Conservation (phyloP, 2,797 vertebrate species). For the Xiphorhynchus erythropygius region DNA sequence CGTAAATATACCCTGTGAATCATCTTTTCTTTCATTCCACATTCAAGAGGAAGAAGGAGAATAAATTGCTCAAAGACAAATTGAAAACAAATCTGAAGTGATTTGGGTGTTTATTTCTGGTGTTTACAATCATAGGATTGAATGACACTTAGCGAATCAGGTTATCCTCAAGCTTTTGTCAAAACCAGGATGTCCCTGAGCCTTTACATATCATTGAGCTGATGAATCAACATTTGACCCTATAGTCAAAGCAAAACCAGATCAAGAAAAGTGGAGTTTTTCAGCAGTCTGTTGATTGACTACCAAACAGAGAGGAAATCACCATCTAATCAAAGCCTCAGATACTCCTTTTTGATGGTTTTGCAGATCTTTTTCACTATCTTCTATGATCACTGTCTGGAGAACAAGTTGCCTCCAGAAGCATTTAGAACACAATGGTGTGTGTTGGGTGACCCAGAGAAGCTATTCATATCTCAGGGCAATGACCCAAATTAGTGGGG, state of each 20-base stretch:
- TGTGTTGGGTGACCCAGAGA: not conserved
- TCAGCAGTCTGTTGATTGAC: not conserved
- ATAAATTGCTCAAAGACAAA: not conserved
- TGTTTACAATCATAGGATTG: not conserved
- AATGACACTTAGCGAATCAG: not conserved
- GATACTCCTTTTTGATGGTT: not conserved
- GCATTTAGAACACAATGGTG: accelerated
- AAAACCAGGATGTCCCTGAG: not conserved
- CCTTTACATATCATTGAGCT: not conserved
- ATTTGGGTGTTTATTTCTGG: not conserved
- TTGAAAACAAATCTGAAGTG: not conserved
- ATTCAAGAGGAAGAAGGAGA: not conserved
- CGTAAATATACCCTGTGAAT: not conserved
- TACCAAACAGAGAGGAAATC: not conserved
- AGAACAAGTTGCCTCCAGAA: not conserved
- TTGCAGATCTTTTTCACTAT: not conserved
- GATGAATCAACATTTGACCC: not conserved
- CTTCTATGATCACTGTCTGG: not conserved
- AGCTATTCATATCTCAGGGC: not conserved
- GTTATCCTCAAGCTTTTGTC: not conserved
- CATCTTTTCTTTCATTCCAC: not conserved
- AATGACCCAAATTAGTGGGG: not conserved
- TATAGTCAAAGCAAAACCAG: not conserved
- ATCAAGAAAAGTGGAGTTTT: not conserved
- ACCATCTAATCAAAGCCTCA: not conserved